phyloP scores from a whole-genome alignment of 2,888 invertebrate genomes.

The Suillia variegata region DNA sequence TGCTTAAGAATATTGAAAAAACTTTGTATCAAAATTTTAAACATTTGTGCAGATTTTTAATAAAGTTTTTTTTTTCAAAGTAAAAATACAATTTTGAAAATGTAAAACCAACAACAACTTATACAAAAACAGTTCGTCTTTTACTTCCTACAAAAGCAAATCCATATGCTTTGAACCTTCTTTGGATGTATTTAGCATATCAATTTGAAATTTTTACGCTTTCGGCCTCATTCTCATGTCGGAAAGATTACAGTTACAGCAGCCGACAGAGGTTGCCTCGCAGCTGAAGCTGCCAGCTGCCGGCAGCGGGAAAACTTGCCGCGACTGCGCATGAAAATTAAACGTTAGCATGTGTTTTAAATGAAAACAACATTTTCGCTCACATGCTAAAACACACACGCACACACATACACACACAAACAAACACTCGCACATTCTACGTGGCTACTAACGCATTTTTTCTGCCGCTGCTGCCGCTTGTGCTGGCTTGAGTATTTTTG shows the following conservation, averaged over 20 bases:
- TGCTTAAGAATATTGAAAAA: no score
- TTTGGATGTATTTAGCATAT: not conserved
- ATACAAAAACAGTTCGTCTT: no score
- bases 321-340: constrained; percentile 19
- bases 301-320: constrained; percentile 1
- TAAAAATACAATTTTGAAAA: no score
- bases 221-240: not conserved
- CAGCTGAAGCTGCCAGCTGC: constrained; percentile 16
- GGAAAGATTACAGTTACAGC: not conserved
- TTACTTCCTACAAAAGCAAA: no score
- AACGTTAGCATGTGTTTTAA: constrained; percentile 1
- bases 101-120: no score
- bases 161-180: not conserved
- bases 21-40: no score
- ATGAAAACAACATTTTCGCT: not conserved
- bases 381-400: constrained; percentile 2
- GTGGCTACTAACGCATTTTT: constrained; percentile 30
- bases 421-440: not conserved
- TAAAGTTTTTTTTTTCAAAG: not conserved
- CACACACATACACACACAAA: no score
- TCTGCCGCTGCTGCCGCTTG: constrained; percentile 25
- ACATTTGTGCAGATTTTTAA: no score
- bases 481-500: not conserved
- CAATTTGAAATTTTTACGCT: no score
- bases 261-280: constrained; percentile 27